phyloP scores from a whole-genome alignment of 2,113 vertebrate genomes.

The Nanger granti region DNA sequence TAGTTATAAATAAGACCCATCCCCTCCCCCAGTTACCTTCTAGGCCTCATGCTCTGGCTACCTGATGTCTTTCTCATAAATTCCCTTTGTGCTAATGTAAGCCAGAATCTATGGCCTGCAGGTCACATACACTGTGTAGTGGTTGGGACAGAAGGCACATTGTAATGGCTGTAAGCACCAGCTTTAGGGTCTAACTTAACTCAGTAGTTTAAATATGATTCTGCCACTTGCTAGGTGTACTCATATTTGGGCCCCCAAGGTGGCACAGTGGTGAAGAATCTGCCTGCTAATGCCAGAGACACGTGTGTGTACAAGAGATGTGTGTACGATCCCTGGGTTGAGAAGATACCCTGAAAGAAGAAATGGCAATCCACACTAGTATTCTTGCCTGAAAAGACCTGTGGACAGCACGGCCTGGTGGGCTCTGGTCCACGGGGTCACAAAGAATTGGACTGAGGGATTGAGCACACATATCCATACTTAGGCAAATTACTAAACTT shows the following conservation, averaged over 20 bases:
- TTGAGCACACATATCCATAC: not conserved
- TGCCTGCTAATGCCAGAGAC: not conserved
- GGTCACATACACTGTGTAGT: not conserved
- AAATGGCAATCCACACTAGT: not conserved
- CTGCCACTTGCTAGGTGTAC: not conserved
- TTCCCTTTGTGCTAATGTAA: not conserved
- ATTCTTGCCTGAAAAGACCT: not conserved
- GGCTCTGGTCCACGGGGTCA: not conserved
- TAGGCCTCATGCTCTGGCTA: not conserved
- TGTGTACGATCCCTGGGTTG: not conserved
- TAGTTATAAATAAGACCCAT: not conserved
- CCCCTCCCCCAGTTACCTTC: not conserved
- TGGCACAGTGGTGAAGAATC: not conserved
- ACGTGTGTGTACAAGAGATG: not conserved
- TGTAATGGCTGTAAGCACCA: not conserved
- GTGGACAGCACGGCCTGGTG: accelerated
- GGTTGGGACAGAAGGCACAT: not conserved
- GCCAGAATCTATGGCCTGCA: not conserved
- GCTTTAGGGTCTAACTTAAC: not conserved
- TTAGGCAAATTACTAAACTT: not conserved
- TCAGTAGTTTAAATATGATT: not conserved
- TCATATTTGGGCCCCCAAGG: not conserved
- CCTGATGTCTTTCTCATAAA: not conserved
- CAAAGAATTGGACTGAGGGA: not conserved
- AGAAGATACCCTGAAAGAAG: not conserved